Base-by-base conservation (phyloP, 2,888 invertebrate species). In the Xylophagus ater region DNA sequence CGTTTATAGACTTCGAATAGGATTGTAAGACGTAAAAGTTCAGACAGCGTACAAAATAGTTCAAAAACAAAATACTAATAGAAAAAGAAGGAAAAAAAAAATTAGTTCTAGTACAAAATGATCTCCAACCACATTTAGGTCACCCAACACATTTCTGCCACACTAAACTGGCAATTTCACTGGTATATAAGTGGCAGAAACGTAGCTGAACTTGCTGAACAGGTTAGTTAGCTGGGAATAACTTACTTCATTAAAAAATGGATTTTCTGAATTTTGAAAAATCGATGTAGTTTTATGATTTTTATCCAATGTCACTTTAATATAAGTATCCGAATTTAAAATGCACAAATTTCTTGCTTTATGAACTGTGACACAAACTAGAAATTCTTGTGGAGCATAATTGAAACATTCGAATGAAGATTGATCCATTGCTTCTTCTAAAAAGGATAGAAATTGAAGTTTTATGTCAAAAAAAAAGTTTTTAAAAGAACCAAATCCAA, bases 41-140 rank as follows among this genome's bases (percentile, higher is more conserved):
- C 71, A 4, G 69, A 65, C 2, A 78, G 57, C 4, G 69, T 70
- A 28, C 71, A 68, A 30, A 66, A 67, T 44, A 77, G 62, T 52
- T 81, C 79, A 48, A 81, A 82, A 3, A 77, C 71, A 51, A 82
- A 81, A 50, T 74, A 77, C 81, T 82, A 53, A 18, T 18, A 10
- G 5, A 5, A 9, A 6, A 26, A 26, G 26, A 26, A 26, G 5
- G 30, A 23, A 37, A 37, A 35, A 36, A 28, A 37, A 29, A 45
- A 29, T 8, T 15, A 34, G 25, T 4, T 18, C 23, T 32, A 23
- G 14, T 36, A 12, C 23, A 21, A 26, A 20, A 30, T 24, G 26
- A 31, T 30, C 18, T 6, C 14, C 32, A 18, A 4, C 6, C 21
- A 31, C 37, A 23, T 23, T 12, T 14, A 15, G 25, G 18, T 19